Evolutionary conservation across 2,888 invertebrate species (phyloP).

Genomic region (Eupithecia abbreviata): DNA sequence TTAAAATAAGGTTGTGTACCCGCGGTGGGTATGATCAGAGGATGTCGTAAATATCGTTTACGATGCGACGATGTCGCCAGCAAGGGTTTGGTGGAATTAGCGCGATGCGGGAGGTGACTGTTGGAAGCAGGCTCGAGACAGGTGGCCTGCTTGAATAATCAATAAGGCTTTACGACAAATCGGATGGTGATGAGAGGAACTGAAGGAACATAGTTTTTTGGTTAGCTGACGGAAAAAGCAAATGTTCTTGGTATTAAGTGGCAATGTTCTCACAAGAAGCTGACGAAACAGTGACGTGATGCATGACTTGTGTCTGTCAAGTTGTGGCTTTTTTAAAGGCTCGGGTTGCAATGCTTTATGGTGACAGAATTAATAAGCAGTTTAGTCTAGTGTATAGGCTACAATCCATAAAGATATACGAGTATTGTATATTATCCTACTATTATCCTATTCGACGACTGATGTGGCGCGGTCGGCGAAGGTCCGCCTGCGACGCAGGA

Average conservation of each 20-base stretch:
- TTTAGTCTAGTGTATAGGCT: not conserved
- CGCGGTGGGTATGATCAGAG: constrained; percentile 65
- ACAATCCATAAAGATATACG: too few species aligned
- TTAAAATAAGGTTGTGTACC: constrained; percentile 40
- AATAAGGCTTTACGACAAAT: constrained; percentile 24
- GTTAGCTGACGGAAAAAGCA: not conserved
- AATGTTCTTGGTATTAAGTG: constrained; percentile 7
- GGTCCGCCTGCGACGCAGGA: too few species aligned
- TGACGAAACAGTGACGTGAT: not conserved
- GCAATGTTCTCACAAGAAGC: not conserved
- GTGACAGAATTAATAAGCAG: not conserved
- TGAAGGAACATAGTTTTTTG: constrained; percentile 6
- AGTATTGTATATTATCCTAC: too few species aligned
- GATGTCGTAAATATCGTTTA: constrained; percentile 76
- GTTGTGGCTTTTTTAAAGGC: not conserved
- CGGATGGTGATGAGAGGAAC: constrained; percentile 6
- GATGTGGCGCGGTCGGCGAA: too few species aligned
- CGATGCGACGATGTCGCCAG: constrained; percentile 67
- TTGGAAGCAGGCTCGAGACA: constrained; percentile 34
- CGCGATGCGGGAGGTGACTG: constrained; percentile 67
- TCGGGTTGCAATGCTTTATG: not conserved
- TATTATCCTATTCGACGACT: too few species aligned
- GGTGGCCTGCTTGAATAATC: constrained; percentile 28
- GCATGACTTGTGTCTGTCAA: not conserved
- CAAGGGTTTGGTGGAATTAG: constrained; percentile 66